These are phyloP conservation scores for Palythoa heliodiscus DNA, from an alignment of 92 coral and sea anemone genomes.

Conservation along the genomic window DNA sequence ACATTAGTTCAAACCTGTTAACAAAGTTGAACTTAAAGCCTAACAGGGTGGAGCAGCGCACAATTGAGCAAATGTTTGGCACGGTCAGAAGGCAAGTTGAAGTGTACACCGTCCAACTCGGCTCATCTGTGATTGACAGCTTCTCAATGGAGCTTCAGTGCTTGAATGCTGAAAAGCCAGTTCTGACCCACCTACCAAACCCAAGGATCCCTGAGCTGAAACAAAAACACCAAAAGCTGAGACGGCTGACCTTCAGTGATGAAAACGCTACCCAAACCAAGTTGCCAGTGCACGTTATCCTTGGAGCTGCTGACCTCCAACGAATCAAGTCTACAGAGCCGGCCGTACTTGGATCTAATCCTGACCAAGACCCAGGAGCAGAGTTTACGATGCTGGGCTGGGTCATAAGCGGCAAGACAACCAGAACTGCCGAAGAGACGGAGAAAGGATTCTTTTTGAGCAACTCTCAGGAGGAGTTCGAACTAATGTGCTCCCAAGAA, in stretches of 20 bases:
- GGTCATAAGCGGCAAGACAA: slow-evolving; percentile 23
- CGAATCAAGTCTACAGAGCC: slow-evolving; percentile 58
- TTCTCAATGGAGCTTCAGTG: slow-evolving; percentile 38
- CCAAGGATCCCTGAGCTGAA: slow-evolving; percentile 58
- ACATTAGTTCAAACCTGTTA: slow-evolving; percentile 56
- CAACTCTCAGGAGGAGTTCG: slow-evolving; percentile 58
- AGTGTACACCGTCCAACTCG: slow-evolving; percentile 38
- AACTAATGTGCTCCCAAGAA: slow-evolving; percentile 68
- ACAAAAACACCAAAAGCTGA: slow-evolving; percentile 32
- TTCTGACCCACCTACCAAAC: slow-evolving; percentile 55
- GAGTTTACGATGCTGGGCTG: slow-evolving; percentile 71
- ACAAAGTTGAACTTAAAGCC: slow-evolving; percentile 59
- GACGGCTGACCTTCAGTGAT: slow-evolving; percentile 52
- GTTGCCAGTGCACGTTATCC: slow-evolving; percentile 62
- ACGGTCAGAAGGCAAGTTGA: slow-evolving; percentile 56
- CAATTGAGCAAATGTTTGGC: slow-evolving; percentile 67
- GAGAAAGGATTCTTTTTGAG: slow-evolving; percentile 70
- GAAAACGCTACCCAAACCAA: slow-evolving; percentile 48
- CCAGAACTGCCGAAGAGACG: neutral
- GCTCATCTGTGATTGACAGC: slow-evolving; percentile 42
- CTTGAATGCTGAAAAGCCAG: slow-evolving; percentile 57
- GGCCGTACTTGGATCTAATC: slow-evolving; percentile 55
- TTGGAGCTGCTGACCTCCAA: slow-evolving; percentile 61
- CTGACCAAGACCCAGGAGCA: slow-evolving; percentile 68
- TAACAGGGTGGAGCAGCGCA: slow-evolving; percentile 38